Evolutionary conservation across 2,888 invertebrate species (phyloP), one percentile per base, ranked within the genome.

Genomic region (Erebia palarica): DNA sequence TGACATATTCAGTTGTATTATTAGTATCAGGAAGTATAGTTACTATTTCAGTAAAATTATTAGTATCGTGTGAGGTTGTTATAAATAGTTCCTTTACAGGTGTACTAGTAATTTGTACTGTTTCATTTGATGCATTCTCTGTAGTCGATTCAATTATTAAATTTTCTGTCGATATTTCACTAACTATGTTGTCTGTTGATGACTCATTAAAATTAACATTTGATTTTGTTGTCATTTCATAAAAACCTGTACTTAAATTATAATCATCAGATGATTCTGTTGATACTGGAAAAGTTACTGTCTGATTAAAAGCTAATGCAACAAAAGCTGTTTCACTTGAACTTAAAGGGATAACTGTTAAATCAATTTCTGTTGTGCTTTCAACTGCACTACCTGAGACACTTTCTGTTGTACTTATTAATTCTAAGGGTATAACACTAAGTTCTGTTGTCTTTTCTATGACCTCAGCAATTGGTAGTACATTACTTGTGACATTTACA

Each of bases 351-450:
- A 93, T 91, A 0, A 93, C 92, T 36, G 90, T 89, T 68, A 92
- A 81, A 79, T 92, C 90, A 11, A 80, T 79, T 73, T 89, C 89
- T 47, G 84, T 82, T 53, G 89, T 91, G 77, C 87, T 91, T 68
- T 92, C 91, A 55, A 83, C 65, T 65, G 87, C 79, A 79, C 85
- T 88, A 65, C 81, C 59, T 73, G 84, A 72, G 73, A 76, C 74
- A 80, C 86, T 85, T 76, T 89, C 87, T 51, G 92, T 92, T 78
- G 92, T 93, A 79, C 88, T 90, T 73, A 89, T 65, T 73, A 92
- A 79, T 82, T 93, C 92, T 84, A 92, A 75, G 27, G 92, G 92
- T 80, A 93, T 88, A 36, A 90, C 88, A 79, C 86, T 88, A 18
- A 84, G 82, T 51, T 89, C 84, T 18, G 87, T 85, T 53, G 82